Conservation (phyloP, 2,888 invertebrate species). For the Rotaria macrura region DNA sequence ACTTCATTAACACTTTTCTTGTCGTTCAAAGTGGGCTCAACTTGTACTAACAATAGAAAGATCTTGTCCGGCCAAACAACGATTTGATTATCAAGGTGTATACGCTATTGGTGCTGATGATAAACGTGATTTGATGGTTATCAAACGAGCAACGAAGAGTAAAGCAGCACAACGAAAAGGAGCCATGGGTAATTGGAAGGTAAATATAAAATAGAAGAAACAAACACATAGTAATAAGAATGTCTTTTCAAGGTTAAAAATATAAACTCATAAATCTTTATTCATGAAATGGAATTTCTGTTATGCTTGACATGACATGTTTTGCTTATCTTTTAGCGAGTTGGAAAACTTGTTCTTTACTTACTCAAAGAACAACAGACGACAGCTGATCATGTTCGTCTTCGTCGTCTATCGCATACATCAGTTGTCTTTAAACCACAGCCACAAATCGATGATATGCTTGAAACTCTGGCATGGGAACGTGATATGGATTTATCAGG, state of each 20-base stretch:
- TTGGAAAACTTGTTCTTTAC: background rate
- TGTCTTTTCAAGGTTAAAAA: background rate
- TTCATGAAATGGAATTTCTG: background rate
- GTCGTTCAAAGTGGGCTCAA: slow-evolving; percentile 73
- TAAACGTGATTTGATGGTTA: slow-evolving; percentile 67
- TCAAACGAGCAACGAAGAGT: slow-evolving; percentile 89
- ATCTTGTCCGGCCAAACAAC: slow-evolving; percentile 76
- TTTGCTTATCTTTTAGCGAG: background rate
- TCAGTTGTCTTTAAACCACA: background rate
- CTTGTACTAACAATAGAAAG: slow-evolving; percentile 90
- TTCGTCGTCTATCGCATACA: background rate
- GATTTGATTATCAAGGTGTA: slow-evolving; percentile 78
- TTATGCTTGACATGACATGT: background rate
- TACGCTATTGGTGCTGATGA: slow-evolving; percentile 68
- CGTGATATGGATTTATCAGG: background rate
- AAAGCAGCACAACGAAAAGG: slow-evolving; percentile 88
- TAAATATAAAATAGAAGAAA: slow-evolving; percentile 43
- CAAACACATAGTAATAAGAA: background rate
- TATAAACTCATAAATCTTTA: background rate
- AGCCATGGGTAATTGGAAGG: slow-evolving; percentile 94
- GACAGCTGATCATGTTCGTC: background rate
- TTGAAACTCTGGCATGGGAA: background rate
- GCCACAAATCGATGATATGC: background rate
- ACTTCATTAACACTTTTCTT: no score
- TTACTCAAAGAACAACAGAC: background rate